Evolutionary conservation across 2,888 invertebrate genomes (phyloP).

Genomic region (Celastrina argiolus): DNA sequence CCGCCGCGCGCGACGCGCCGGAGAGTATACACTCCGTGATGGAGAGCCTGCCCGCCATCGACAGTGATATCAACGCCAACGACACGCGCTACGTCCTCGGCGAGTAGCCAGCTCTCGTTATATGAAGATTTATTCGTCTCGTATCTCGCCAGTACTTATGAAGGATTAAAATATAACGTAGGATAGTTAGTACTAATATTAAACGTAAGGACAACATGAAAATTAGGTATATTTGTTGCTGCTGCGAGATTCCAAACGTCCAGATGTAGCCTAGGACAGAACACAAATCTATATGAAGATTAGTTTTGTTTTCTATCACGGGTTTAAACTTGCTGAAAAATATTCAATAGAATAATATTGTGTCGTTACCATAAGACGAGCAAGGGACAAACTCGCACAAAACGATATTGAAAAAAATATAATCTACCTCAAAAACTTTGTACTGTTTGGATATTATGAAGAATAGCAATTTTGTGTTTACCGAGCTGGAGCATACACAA

Average conservation of each 20-base stretch:
- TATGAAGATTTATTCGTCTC: conserved; percentile 19
- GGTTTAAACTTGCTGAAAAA: neutral
- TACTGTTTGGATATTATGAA: neutral
- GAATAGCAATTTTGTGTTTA: neutral
- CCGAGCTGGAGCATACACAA: neutral
- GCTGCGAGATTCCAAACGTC: neutral
- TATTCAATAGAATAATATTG: neutral
- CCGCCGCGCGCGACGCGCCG: conserved; percentile 20
- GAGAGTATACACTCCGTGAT: conserved; percentile 54
- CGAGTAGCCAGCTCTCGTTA: neutral
- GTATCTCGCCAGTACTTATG: neutral
- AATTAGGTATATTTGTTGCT: neutral
- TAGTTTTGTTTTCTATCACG: neutral
- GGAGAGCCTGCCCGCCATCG: conserved; percentile 64
- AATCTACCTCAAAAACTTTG: conserved; percentile 8
- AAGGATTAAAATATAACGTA: conserved; percentile 5
- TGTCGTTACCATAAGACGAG: neutral
- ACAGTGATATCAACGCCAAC: conserved; percentile 64
- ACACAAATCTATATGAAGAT: neutral
- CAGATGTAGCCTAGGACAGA: neutral
- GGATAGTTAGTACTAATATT: conserved; percentile 9
- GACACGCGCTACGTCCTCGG: conserved; percentile 36
- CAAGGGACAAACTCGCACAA: neutral
- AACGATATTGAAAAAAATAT: neutral
- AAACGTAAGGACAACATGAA: neutral